These are phyloP conservation scores for Eonycteris spelaea DNA, from an alignment of 2,113 vertebrate species.

Conservation along the genomic window DNA sequence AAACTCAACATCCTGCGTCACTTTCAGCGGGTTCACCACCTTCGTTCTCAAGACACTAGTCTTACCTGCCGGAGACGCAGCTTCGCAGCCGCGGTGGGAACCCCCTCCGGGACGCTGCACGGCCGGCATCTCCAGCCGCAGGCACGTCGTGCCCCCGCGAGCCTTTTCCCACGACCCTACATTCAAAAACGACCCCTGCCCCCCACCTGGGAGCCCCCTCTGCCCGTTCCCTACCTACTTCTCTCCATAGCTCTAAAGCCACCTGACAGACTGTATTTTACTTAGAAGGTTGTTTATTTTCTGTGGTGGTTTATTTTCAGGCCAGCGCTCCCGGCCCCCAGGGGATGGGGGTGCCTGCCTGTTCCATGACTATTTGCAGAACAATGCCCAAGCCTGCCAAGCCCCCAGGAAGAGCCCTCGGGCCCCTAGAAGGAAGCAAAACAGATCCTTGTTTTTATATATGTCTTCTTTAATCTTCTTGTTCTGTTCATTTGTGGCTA, in stretches of 20 bases:
- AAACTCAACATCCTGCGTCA: too few species aligned
- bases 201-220: accelerated
- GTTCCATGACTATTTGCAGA: accelerated
- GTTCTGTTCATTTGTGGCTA: not conserved
- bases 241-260: not conserved
- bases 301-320: not conserved
- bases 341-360: accelerated
- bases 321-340: too few species aligned
- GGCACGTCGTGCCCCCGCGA: accelerated
- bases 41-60: not conserved
- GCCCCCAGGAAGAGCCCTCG: accelerated
- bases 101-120: too few species aligned
- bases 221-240: not conserved
- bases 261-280: not conserved
- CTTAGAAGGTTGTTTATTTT: not conserved
- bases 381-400: too few species aligned
- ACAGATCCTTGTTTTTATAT: too few species aligned
- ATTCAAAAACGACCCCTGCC: too few species aligned
- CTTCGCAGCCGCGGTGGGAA: not conserved
- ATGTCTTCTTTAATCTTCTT: too few species aligned
- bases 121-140: too few species aligned
- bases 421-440: not conserved
- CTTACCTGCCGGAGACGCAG: not conserved
- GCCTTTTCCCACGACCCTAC: not conserved
- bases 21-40: too few species aligned